These are phyloP conservation scores for Eulemur coronatus DNA, from an alignment of 2,797 vertebrate species.

Conservation along the genomic window DNA sequence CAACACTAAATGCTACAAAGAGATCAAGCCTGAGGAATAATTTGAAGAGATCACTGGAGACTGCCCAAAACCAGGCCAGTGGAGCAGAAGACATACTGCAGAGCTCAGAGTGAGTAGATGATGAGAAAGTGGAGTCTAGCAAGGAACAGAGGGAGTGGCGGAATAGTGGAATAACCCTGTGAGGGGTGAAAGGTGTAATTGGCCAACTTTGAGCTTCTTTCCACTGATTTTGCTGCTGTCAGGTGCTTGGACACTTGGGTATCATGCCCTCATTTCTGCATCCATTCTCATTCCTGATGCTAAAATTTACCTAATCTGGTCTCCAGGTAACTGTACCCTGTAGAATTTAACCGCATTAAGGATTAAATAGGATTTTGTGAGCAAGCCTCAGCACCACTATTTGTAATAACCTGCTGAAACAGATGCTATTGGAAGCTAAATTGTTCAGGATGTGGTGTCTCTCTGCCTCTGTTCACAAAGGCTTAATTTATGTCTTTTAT, in stretches of 20 bases:
- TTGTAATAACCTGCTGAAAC: slow-evolving; percentile 17
- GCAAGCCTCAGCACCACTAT: neutral
- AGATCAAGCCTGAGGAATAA: neutral
- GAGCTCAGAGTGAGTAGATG: neutral
- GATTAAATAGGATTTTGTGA: slow-evolving; percentile 38
- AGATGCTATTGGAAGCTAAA: neutral
- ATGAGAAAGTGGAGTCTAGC: neutral
- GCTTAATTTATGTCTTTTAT: slow-evolving; percentile 19
- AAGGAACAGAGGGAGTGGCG: rapidly evolving
- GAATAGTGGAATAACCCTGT: rapidly evolving
- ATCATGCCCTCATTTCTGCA: neutral
- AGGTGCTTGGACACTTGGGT: neutral
- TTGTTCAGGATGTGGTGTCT: neutral
- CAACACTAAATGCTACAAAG: neutral
- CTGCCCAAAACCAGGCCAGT: neutral
- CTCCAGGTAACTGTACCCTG: slow-evolving; percentile 25
- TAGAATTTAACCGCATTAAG: slow-evolving; percentile 35
- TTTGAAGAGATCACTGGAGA: neutral
- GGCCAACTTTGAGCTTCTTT: neutral
- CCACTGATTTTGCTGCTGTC: neutral
- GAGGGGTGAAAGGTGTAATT: rapidly evolving
- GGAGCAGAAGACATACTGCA: neutral
- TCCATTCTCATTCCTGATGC: neutral
- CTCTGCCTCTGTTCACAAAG: neutral
- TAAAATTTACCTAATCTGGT: neutral